Percentiles rank a stretch among this genome's conserved stretches.
These are phyloP conservation scores for Sarcoramphus papa DNA, from an alignment of 2,797 vertebrate genomes.

Conservation along the genomic window DNA sequence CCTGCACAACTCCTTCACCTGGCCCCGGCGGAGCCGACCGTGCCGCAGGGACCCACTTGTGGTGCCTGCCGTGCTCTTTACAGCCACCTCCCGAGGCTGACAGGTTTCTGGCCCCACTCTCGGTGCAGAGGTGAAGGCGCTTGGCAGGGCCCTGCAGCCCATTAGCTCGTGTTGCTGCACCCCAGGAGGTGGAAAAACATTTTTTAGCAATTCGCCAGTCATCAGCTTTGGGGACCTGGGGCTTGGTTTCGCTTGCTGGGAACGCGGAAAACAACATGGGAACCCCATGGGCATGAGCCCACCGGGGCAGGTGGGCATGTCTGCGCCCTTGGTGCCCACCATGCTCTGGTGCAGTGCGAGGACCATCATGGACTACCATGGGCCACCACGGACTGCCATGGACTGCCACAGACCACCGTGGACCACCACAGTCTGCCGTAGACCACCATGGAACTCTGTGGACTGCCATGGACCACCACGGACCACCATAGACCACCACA, in stretches of 20 bases:
- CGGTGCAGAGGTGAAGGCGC: not conserved
- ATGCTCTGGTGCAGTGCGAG: too few relatives aligned
- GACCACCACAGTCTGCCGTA: not conserved
- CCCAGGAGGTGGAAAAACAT: not conserved
- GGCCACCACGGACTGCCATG: too few relatives aligned
- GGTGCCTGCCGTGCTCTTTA: accelerated
- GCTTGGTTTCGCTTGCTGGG: not conserved
- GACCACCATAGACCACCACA: not conserved
- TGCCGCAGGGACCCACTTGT: too few relatives aligned
- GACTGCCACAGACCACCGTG: not conserved
- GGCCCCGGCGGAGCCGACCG: accelerated
- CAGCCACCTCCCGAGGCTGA: not conserved
- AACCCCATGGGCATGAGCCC: not conserved
- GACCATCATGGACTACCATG: too few relatives aligned
- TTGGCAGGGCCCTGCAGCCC: not conserved
- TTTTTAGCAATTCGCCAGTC: not conserved
- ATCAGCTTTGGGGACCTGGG: not conserved
- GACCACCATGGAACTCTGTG: too few relatives aligned
- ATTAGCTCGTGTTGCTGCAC: accelerated
- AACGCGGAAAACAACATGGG: not conserved
- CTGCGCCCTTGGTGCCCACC: not conserved
- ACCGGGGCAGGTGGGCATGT: accelerated
- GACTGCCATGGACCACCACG: not conserved
- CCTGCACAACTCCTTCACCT: accelerated
- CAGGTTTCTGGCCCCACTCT: not conserved